Conservation (phyloP, 2,888 invertebrate species). For the Piscicola geometra region DNA sequence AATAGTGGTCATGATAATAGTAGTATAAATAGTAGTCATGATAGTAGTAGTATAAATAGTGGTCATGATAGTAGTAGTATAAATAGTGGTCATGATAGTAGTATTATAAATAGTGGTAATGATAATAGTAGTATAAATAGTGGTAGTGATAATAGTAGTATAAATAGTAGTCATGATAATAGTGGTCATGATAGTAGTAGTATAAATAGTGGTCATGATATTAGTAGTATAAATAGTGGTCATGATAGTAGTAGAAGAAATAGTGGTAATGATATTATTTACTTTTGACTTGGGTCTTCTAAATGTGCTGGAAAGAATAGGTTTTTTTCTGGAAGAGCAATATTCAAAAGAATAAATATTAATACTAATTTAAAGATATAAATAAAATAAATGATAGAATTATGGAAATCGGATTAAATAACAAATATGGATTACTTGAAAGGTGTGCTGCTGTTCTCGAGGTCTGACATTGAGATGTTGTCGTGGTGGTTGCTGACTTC, state of each 20-base stretch:
- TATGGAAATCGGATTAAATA: no score
- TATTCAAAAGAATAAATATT: background rate
- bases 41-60: no score
- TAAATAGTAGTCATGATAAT: background rate
- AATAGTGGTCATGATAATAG: background rate
- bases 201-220: no score
- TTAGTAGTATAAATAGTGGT: background rate
- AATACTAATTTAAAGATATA: background rate
- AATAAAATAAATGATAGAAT: background rate
- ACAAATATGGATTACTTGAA: no score
- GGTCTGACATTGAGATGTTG: no score
- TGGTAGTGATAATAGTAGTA: background rate
- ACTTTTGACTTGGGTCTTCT: constrained; percentile 1
- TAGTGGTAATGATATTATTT: background rate
- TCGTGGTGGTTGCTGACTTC: no score
- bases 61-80: no score
- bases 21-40: background rate
- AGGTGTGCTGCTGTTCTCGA: no score
- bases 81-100: background rate
- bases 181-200: background rate
- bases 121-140: background rate
- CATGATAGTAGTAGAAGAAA: background rate
- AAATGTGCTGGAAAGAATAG: background rate
- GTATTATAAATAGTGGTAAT: background rate
- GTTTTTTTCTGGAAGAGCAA: background rate